phyloP scores from a whole-genome alignment of 2,113 vertebrate species.

The Corythaeola cristata region DNA sequence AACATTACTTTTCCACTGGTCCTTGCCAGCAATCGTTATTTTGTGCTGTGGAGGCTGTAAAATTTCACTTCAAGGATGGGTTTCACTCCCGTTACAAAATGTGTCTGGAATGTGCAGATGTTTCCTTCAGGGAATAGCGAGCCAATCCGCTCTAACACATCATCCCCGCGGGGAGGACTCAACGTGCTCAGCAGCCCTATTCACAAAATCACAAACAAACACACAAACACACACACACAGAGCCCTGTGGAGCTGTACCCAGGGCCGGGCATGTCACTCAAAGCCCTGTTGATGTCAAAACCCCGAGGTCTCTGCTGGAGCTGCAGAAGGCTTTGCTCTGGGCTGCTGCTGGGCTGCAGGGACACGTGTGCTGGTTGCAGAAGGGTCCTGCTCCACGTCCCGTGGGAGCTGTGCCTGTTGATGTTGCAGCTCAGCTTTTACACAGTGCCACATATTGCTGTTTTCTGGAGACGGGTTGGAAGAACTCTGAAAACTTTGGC shows the following conservation, averaged over 20 bases:
- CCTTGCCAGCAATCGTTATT: constrained; percentile 67
- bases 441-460: neutral
- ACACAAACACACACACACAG: neutral
- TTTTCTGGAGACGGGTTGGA: neutral
- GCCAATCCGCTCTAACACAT: constrained; percentile 64
- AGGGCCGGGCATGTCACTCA: rapidly evolving
- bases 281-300: neutral
- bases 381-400: neutral
- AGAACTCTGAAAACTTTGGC: neutral
- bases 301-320: rapidly evolving
- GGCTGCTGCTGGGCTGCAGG: neutral
- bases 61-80: constrained; percentile 74
- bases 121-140: constrained; percentile 85
- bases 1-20: constrained; percentile 77
- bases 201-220: constrained; percentile 72
- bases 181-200: constrained; percentile 22
- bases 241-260: neutral
- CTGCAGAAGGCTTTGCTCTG: neutral
- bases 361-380: neutral
- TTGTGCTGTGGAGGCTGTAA: constrained; percentile 73
- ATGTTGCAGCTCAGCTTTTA: neutral
- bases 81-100: constrained; percentile 87
- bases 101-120: constrained; percentile 98
- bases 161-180: constrained; percentile 44
- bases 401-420: neutral